Conservation (phyloP, 1,140 invertebrate genomes). For the Amphibalanus amphitrite region DNA sequence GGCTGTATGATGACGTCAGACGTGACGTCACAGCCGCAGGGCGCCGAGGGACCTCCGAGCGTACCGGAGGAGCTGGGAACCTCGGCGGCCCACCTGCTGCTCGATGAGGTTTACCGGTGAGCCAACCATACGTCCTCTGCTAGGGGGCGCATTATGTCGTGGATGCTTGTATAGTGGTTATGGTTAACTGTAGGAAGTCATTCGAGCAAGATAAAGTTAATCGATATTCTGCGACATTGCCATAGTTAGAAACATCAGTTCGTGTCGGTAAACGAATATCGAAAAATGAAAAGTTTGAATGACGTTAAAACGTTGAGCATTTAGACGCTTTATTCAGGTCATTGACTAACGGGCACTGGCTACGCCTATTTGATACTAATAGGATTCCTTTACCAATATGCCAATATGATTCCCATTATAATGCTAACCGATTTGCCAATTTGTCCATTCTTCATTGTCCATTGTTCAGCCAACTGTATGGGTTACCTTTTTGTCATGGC, state of each 20-base stretch:
- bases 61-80: slow-evolving; percentile 79
- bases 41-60: slow-evolving; percentile 25
- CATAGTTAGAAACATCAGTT: no score
- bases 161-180: not conserved
- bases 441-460: no score
- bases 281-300: not conserved
- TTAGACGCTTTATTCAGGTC: not conserved
- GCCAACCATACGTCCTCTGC: not conserved
- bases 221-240: no score
- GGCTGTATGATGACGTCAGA: slow-evolving; percentile 50
- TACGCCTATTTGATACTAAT: not conserved
- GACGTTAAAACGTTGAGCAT: not conserved
- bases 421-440: not conserved
- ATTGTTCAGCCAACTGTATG: no score
- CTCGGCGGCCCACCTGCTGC: slow-evolving; percentile 53
- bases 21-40: slow-evolving; percentile 30
- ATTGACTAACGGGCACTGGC: not conserved
- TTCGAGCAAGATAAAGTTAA: no score
- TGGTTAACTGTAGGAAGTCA: no score
- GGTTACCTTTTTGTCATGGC: no score
- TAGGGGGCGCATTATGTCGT: not conserved
- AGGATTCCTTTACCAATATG: not conserved
- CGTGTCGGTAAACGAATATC: not conserved
- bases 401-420: not conserved
- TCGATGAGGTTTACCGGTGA: slow-evolving; percentile 69